Base-by-base conservation (phyloP, 2,797 vertebrate genomes). In the Nyctalus aviator region DNA sequence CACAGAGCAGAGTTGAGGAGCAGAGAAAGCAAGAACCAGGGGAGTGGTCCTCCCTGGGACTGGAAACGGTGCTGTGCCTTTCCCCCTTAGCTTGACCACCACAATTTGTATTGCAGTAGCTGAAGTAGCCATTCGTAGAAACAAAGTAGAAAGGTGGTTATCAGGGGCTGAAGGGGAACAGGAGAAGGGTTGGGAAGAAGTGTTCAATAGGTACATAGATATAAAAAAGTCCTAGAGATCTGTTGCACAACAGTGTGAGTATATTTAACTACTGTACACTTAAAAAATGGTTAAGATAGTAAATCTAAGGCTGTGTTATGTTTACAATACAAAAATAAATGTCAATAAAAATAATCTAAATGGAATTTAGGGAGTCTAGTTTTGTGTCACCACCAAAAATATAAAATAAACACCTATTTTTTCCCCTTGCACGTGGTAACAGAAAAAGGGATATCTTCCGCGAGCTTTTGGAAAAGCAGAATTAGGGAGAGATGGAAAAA, bases 311-410 rank as follows among this genome's bases (percentile, higher is more conserved):
- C 71, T 73, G 37, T 10, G n/a, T 32, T 32, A 37, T 62, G 62
- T 50, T 23, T 30, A 59, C 9, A 55, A 66, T 48, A n/a, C 35
- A 86, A 82, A 94, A 90, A 79, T 82, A 83, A 82, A 27, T 27
- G 50, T 37, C 25, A 82, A 68, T 57, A 88, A 85, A 82, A 64
- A 35, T 66, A 27, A 79, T 78, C n/a, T 72, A 90, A 71, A 57
- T 9, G n/a, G 10, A 73, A n/a, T 41, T 53, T 71, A 11, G 8
- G 27, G 21, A 30, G 17, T 27, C 30, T 53, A 37, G 76, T 35
- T 91, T 85, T 94, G 66, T 87, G 84, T 88, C 55, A 77, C 23
- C 30, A 57, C 78, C 55, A 48, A 76, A 76, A 30, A 68, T 69
- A 41, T 25, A 90, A 84, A 93, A 79, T 73, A 76, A 92, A 78